A percentile compares a stretch with the other conserved stretches of the same genome.
Evolutionary conservation across 2,797 vertebrate genomes (phyloP).

Genomic region (Anisognathus igniventris): DNA sequence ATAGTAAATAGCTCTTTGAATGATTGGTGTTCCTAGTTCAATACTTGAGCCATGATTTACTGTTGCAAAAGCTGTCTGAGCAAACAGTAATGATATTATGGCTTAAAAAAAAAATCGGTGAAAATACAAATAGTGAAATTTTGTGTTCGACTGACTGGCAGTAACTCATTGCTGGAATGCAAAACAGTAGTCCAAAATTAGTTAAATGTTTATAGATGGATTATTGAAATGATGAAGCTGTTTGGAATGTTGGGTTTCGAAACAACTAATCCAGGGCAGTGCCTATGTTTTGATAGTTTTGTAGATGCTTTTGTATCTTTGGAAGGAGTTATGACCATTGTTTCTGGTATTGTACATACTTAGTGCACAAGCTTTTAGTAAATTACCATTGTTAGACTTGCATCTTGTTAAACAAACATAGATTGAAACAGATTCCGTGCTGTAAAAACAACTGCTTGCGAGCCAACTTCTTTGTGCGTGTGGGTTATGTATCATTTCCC

Average conservation of each 20-base stretch:
- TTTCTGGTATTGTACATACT: constrained; percentile 40
- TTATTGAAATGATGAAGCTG: constrained; percentile 39
- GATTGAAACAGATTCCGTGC: constrained; percentile 43
- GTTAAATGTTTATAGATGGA: constrained; percentile 7
- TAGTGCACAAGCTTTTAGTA: constrained; percentile 52
- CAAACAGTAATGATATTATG: neutral
- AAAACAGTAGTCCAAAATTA: constrained; percentile 31
- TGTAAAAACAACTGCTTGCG: constrained; percentile 41
- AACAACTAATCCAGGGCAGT: constrained; percentile 1
- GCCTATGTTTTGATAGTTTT: constrained; percentile 43
- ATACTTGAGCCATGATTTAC: neutral
- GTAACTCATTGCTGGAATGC: neutral
- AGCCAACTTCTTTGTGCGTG: constrained; percentile 45
- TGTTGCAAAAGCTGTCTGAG: neutral
- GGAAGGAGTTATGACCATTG: constrained; percentile 33
- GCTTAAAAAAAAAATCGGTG: neutral
- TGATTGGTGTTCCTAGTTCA: neutral
- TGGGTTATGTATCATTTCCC: constrained; percentile 57
- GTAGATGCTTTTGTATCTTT: constrained; percentile 37
- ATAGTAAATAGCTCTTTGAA: neutral
- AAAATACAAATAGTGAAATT: neutral
- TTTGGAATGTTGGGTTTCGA: constrained; percentile 25
- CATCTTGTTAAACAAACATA: constrained; percentile 61
- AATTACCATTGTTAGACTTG: constrained; percentile 55
- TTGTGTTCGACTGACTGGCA: neutral